Evolutionary conservation across 2,888 invertebrate species (phyloP), one percentile per base, ranked within the genome.

Genomic region (Cephus nigrinus): DNA sequence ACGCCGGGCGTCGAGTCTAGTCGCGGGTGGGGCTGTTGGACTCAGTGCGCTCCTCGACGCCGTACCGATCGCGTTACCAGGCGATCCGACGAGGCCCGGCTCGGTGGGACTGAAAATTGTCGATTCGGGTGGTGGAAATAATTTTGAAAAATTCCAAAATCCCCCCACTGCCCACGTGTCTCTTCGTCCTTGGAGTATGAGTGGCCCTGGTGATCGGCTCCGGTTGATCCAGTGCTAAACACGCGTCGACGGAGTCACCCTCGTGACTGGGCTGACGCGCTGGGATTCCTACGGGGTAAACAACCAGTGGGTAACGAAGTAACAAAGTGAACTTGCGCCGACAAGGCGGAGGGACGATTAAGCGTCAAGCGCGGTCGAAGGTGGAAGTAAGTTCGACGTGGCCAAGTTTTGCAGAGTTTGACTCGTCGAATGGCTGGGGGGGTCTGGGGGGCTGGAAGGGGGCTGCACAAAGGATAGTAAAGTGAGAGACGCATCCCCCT

Each of bases 21-120:
- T 83, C 83, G 89, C 89, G 89, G 89, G 89, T 86, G 89, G 89
- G 89, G 89, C 89, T 89, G 87, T 88, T 86, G 83, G 82, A 84
- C 80, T 89, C 89, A 89, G 89, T 89, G 88, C 88, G 88, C 86
- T 85, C 84, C 84, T 81, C 86, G 88, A 88, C 89, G 88, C 86
- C 83, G 85, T 85, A 87, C 88, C 86, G 89, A 87, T 86, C 89
- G 87, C 86, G 86, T 9, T 86, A 86, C 84, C 85, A 88, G 85
- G 83, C 82, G 82, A 74, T 55, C n/a, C 33, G 15, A 55, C 23
- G 9, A 15, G 55, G 55, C 40, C 40, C 40, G 23, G 15, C 23
- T 23, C 1, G 9, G 23, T 55, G 23, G 55, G 55, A 55, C 55
- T 55, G 2, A 1, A 2, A 9, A 55, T 55, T 55, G 23, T 9